phyloP scores from a whole-genome alignment of 2,797 vertebrate species.

The Anomalospiza imberbis region DNA sequence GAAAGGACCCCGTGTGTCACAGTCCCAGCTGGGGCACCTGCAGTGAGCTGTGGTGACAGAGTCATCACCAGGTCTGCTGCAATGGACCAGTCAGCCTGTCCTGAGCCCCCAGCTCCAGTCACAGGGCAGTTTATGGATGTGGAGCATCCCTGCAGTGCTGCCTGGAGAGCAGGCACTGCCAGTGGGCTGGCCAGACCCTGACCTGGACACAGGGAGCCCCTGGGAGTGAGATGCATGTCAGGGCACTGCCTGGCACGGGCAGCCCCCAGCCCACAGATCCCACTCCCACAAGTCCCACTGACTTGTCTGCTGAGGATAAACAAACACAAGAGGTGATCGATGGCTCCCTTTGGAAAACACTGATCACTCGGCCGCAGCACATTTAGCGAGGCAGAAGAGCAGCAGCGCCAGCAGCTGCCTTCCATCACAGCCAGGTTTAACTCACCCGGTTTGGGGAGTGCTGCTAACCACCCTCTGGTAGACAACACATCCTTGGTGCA shows the following conservation, averaged over 20 bases:
- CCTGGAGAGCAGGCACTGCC: neutral
- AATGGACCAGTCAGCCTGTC: neutral
- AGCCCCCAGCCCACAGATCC: neutral
- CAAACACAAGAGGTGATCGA: slow-evolving; percentile 10
- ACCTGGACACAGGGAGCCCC: neutral
- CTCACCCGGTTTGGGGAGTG: neutral
- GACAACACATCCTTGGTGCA: neutral
- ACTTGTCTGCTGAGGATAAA: neutral
- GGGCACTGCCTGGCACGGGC: neutral
- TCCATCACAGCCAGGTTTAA: neutral
- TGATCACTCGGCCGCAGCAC: neutral
- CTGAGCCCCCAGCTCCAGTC: neutral
- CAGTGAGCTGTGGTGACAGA: neutral
- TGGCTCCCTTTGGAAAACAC: slow-evolving; percentile 25
- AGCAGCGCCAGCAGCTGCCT: slow-evolving; percentile 44
- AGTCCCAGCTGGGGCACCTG: neutral
- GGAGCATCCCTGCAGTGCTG: neutral
- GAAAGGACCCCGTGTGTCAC: rapidly evolving
- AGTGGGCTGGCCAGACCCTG: neutral
- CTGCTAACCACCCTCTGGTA: neutral
- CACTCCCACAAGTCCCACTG: neutral
- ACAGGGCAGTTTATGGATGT: rapidly evolving
- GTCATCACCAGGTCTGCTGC: rapidly evolving
- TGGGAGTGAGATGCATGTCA: neutral
- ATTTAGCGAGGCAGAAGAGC: neutral